These are phyloP conservation scores for Psophia crepitans DNA, from an alignment of 2,113 vertebrate species.

Conservation along the genomic window DNA sequence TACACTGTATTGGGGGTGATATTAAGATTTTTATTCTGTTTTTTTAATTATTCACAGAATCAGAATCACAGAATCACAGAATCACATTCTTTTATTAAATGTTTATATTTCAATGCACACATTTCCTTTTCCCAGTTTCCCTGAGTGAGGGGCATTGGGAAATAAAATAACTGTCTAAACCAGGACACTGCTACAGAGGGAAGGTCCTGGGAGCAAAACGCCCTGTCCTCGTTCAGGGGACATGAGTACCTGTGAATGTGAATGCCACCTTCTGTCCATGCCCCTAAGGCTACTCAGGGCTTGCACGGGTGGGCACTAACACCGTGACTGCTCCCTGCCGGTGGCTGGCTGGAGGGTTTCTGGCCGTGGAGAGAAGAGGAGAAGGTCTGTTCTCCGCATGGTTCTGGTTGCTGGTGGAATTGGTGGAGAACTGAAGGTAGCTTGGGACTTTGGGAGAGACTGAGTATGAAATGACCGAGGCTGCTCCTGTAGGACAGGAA, in stretches of 20 bases:
- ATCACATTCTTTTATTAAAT: too few species aligned
- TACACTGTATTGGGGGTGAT: too few species aligned
- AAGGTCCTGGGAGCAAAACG: not conserved
- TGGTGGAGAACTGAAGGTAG: not conserved
- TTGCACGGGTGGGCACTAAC: accelerated
- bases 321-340: accelerated
- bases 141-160: too few species aligned
- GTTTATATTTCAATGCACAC: too few species aligned
- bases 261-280: not conserved
- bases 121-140: too few species aligned
- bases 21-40: too few species aligned
- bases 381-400: not conserved
- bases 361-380: too few species aligned
- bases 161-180: too few species aligned
- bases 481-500: not conserved
- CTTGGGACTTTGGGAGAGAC: not conserved
- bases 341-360: not conserved
- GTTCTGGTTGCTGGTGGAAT: not conserved
- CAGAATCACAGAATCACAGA: too few species aligned
- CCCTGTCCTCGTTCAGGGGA: accelerated
- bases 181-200: not conserved
- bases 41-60: too few species aligned
- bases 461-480: not conserved
- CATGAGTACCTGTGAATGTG: not conserved
- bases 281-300: not conserved